These are phyloP conservation scores for Holacanthus passer DNA, from an alignment of 2,113 vertebrate genomes.

Conservation along the genomic window DNA sequence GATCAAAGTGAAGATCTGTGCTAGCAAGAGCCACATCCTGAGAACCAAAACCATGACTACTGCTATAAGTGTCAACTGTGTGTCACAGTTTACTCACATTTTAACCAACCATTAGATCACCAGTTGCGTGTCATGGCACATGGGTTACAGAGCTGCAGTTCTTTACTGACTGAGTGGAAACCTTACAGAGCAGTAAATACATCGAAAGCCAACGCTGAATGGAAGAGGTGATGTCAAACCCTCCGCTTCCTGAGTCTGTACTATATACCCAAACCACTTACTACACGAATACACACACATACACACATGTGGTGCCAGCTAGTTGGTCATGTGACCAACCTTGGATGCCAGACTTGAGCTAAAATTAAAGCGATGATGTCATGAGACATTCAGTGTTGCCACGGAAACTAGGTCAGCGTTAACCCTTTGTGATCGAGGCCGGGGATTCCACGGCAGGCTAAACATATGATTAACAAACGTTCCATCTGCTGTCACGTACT, in stretches of 20 bases:
- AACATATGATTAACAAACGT: slow-evolving; percentile 46
- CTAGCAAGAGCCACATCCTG: background rate
- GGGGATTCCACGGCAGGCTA: slow-evolving; percentile 71
- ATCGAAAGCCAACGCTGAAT: slow-evolving; percentile 60
- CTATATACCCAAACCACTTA: slow-evolving; percentile 59
- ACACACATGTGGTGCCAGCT: slow-evolving; percentile 39
- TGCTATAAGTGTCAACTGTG: background rate
- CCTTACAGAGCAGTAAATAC: slow-evolving; percentile 49
- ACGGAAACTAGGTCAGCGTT: slow-evolving; percentile 84
- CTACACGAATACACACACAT: slow-evolving; percentile 52
- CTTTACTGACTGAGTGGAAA: slow-evolving; percentile 61
- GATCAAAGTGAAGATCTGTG: background rate
- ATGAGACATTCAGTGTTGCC: slow-evolving; percentile 82
- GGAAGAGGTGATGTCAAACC: slow-evolving; percentile 79
- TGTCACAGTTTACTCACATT: background rate
- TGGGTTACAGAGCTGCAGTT: slow-evolving; percentile 7
- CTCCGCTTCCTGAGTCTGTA: slow-evolving; percentile 77
- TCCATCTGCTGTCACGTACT: slow-evolving; percentile 51
- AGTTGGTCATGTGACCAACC: slow-evolving; percentile 73
- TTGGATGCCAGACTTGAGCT: slow-evolving; percentile 71
- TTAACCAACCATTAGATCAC: background rate
- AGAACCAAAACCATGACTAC: background rate
- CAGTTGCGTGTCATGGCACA: background rate
- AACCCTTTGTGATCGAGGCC: slow-evolving; percentile 71
- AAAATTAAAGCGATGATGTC: slow-evolving; percentile 84